Evolutionary conservation across 30 jellyfish, hydroid and myxozoan genomes (phyloP).

Genomic region (Aurelia sp.): DNA sequence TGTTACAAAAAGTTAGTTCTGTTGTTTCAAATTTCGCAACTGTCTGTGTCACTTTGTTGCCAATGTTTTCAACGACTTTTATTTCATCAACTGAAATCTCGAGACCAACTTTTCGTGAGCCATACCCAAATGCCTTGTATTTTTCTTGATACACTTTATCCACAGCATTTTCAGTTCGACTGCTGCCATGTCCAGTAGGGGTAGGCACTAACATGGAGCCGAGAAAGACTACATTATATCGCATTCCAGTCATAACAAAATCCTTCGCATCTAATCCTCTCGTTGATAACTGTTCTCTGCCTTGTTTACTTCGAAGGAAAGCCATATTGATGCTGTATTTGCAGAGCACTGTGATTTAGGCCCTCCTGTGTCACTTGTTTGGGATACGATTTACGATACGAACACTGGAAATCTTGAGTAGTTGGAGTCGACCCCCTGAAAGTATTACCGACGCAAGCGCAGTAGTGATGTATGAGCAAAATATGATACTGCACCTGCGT

Average conservation of each 20-base stretch:
- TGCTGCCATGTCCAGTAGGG: slow-evolving; percentile 82
- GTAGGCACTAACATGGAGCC: slow-evolving; percentile 86
- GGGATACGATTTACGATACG: too few relatives aligned
- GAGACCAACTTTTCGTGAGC: slow-evolving; percentile 52
- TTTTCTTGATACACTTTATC: slow-evolving; percentile 71
- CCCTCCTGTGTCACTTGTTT: too few relatives aligned
- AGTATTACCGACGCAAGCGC: too few relatives aligned
- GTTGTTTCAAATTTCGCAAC: slow-evolving; percentile 41
- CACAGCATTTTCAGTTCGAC: slow-evolving; percentile 68
- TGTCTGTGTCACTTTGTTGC: slow-evolving; percentile 2
- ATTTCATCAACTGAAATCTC: slow-evolving; percentile 57
- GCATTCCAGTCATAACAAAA: slow-evolving; percentile 53
- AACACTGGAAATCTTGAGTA: too few relatives aligned
- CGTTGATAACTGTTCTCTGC: slow-evolving; percentile 55
- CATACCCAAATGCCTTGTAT: slow-evolving; percentile 70
- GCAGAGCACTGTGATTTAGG: too few relatives aligned
- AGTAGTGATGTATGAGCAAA: too few relatives aligned
- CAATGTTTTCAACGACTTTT: slow-evolving; percentile 10
- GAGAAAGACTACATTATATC: slow-evolving; percentile 52
- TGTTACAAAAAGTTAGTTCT: slow-evolving; percentile 49
- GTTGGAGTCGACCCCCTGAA: too few relatives aligned
- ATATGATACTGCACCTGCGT: too few relatives aligned
- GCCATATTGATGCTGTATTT: slow-evolving; percentile 36
- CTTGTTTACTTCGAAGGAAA: slow-evolving; percentile 55
- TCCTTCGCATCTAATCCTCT: slow-evolving; percentile 65